Percentiles rank a stretch among this genome's conserved stretches.
These are phyloP conservation scores for Todiramphus chloris DNA, from an alignment of 2,113 vertebrate species.

Conservation along the genomic window DNA sequence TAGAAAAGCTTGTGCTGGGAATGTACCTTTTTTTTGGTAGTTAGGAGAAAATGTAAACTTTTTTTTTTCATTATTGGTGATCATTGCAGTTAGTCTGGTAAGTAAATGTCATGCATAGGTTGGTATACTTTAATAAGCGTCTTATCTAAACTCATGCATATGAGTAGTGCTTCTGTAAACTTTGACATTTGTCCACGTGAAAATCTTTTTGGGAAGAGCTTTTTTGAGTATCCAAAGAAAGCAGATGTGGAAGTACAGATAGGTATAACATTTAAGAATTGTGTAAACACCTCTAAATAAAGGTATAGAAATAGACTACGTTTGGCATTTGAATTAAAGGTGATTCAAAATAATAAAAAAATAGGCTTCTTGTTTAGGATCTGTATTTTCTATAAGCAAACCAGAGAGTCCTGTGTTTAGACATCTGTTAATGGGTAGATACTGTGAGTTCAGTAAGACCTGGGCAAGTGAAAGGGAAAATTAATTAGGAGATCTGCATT, in stretches of 20 bases:
- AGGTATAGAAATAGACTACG: neutral
- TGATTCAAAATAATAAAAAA: neutral
- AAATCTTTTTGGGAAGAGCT: neutral
- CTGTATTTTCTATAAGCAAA: neutral
- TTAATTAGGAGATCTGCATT: neutral
- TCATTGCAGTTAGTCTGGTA: neutral
- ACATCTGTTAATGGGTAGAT: neutral
- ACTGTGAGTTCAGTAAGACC: neutral
- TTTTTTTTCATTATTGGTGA: neutral
- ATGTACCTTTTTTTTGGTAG: neutral
- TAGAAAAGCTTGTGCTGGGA: neutral
- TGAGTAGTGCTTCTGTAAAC: neutral
- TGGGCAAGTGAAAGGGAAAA: neutral
- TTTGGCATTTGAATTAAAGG: neutral
- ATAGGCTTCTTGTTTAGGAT: neutral
- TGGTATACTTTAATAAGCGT: neutral
- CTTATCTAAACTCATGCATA: neutral
- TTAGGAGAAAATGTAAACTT: neutral
- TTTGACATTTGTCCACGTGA: no score
- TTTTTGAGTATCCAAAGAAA: neutral
- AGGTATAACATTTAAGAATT: neutral
- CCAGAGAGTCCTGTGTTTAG: neutral
- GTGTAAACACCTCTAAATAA: neutral
- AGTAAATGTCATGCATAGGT: neutral
- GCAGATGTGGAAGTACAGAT: neutral